Evolutionary conservation across 2,797 vertebrate species (phyloP).

Genomic region (Psittacula derbiana): DNA sequence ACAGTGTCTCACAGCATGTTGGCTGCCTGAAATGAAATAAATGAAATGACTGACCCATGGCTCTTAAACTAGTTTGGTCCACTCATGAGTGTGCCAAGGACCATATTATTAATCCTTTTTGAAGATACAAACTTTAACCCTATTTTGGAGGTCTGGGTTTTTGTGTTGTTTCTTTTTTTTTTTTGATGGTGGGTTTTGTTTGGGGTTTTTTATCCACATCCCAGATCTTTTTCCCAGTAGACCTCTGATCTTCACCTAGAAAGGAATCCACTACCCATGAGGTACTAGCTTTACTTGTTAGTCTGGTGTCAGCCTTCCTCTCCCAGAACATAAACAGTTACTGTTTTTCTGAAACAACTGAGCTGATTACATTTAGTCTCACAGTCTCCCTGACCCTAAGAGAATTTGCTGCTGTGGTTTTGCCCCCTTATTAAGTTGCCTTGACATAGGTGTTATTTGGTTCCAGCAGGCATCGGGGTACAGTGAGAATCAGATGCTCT

Average conservation of each 20-base stretch:
- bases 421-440: background rate
- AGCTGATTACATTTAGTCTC: background rate
- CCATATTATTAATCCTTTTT: background rate
- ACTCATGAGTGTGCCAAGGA: background rate
- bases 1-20: background rate
- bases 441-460: background rate
- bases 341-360: background rate
- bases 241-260: background rate
- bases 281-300: background rate
- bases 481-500: fast-evolving
- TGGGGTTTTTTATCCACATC: background rate
- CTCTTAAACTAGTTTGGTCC: background rate
- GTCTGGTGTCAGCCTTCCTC: background rate
- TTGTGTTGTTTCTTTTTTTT: background rate
- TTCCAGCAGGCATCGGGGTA: background rate
- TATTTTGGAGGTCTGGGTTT: background rate
- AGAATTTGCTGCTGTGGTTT: background rate
- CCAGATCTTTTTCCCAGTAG: background rate
- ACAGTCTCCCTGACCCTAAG: background rate
- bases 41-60: background rate
- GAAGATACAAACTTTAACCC: background rate
- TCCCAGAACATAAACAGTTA: background rate
- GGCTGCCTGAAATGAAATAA: background rate
- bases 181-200: background rate
- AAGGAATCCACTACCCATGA: background rate